Evolutionary conservation across 2,797 vertebrate genomes (phyloP).

Genomic region (Leuciscus waleckii): DNA sequence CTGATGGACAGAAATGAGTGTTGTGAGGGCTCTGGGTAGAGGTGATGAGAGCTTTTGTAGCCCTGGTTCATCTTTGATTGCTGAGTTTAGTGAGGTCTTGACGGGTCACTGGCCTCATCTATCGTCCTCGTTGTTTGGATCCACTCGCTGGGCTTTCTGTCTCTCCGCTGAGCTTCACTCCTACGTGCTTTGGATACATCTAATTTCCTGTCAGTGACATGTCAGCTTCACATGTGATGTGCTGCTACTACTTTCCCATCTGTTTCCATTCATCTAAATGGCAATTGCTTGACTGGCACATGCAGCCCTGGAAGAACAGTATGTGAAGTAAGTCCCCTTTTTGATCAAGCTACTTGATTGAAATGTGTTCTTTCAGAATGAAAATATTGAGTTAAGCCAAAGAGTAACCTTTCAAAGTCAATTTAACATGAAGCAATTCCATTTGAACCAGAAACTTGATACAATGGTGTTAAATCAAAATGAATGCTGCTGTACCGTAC

Average conservation of each 20-base stretch:
- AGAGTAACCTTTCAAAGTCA: background rate
- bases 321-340: background rate
- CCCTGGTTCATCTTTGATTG: conserved; percentile 63
- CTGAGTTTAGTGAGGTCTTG: conserved; percentile 63
- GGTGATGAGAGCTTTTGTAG: conserved; percentile 58
- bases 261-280: conserved; percentile 33
- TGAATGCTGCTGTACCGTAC: too few relatives aligned
- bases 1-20: conserved; percentile 10
- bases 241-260: conserved; percentile 49
- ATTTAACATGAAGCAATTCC: background rate
- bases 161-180: conserved; percentile 49
- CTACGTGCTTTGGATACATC: conserved; percentile 52
- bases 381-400: background rate
- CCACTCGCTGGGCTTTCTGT: conserved; percentile 57
- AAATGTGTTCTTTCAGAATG: background rate
- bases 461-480: too few relatives aligned
- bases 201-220: conserved; percentile 58
- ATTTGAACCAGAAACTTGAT: background rate
- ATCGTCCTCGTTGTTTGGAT: conserved; percentile 57
- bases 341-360: background rate
- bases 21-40: conserved; percentile 11
- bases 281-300: conserved; percentile 28
- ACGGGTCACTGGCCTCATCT: conserved; percentile 65
- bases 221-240: conserved; percentile 44
- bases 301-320: conserved; percentile 18